Conservation (phyloP, 2,888 invertebrate genomes). For the Euclidia mi region DNA sequence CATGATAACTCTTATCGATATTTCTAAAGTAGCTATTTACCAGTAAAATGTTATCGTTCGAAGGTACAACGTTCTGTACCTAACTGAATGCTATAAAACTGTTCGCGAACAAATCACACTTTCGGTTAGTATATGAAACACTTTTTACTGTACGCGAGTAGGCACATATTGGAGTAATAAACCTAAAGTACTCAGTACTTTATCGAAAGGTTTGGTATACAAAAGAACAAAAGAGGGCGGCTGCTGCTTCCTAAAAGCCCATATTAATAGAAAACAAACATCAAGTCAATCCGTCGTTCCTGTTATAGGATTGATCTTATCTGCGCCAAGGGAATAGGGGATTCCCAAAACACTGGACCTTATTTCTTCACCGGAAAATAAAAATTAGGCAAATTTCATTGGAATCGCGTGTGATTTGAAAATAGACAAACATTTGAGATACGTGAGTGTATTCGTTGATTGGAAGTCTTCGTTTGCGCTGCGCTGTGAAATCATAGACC, state of each 20-base stretch:
- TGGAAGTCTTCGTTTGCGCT: conserved; percentile 5
- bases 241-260: too few species aligned
- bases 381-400: conserved; percentile 30
- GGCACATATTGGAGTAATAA: background rate
- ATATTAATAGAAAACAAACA: background rate
- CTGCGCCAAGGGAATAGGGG: too few species aligned
- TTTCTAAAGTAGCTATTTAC: too few species aligned
- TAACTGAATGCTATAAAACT: conserved; percentile 2
- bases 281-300: background rate
- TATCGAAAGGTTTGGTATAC: too few species aligned
- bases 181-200: too few species aligned
- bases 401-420: conserved; percentile 21
- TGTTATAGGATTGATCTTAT: background rate
- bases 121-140: background rate
- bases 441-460: too few species aligned
- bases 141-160: background rate
- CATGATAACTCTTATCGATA: too few species aligned
- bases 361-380: conserved; percentile 30
- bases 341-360: too few species aligned
- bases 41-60: background rate
- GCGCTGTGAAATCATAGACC: background rate
- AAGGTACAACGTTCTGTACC: background rate
- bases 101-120: background rate
- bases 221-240: too few species aligned
- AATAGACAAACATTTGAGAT: too few species aligned